These are phyloP conservation scores for Heteromyza rotundicornis DNA, from an alignment of 2,888 invertebrate genomes.

Conservation along the genomic window DNA sequence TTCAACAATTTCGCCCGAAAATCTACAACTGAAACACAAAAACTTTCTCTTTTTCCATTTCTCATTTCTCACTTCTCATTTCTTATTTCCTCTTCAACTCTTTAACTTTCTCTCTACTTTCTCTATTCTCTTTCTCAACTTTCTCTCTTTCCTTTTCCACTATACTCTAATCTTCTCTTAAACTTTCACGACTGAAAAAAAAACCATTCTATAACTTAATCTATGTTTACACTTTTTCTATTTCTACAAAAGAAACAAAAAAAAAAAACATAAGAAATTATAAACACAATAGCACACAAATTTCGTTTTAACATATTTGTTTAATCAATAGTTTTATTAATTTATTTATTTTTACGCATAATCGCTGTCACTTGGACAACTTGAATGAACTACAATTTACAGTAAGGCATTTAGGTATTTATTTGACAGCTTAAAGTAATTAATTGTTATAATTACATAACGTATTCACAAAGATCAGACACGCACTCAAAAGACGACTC, in stretches of 20 bases:
- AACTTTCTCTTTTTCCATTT: slow-evolving; percentile 43
- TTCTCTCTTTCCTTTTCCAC: slow-evolving; percentile 32
- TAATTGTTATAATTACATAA: slow-evolving; percentile 23
- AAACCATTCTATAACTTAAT: background rate
- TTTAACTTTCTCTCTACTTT: slow-evolving; percentile 40
- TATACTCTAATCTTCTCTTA: slow-evolving; percentile 3
- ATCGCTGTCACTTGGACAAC: background rate
- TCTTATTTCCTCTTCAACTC: slow-evolving; percentile 25
- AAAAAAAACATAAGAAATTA: background rate
- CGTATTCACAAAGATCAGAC: slow-evolving; percentile 36
- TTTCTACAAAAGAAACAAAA: background rate
- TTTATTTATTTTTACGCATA: slow-evolving; percentile 27
- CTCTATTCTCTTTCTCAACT: slow-evolving; percentile 28
- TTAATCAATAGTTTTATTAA: slow-evolving; percentile 23
- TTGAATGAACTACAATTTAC: background rate
- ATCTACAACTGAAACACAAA: background rate
- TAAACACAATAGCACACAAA: background rate
- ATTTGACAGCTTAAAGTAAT: slow-evolving; percentile 1
- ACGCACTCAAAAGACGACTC: slow-evolving; percentile 25
- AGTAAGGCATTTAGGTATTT: background rate
- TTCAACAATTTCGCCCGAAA: slow-evolving; percentile 27
- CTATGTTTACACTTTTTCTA: background rate
- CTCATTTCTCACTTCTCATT: slow-evolving; percentile 30
- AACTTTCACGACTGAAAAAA: background rate
- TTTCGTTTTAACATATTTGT: background rate